phyloP scores from a whole-genome alignment of 2,113 vertebrate species.

The Paradisaea rubra region DNA sequence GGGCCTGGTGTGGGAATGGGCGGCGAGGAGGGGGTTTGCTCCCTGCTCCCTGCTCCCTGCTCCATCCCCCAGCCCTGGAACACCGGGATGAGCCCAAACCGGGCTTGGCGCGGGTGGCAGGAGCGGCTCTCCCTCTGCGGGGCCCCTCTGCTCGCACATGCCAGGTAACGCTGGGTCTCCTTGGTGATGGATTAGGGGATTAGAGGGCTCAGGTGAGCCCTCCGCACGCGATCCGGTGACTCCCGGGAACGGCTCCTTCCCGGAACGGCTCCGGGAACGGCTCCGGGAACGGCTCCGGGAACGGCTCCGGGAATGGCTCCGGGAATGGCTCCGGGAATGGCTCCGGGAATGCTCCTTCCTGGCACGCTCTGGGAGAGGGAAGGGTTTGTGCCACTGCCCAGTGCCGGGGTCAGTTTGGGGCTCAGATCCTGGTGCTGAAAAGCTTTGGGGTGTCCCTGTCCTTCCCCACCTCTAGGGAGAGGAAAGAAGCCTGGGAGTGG shows the following conservation, averaged over 20 bases:
- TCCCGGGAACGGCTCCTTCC: accelerated
- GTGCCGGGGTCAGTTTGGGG: accelerated
- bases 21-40: background rate
- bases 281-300: background rate
- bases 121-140: accelerated
- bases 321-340: background rate
- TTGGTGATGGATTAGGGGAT: conserved; percentile 48
- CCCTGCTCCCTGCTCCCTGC: background rate
- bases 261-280: background rate
- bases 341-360: background rate
- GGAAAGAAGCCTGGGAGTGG: background rate
- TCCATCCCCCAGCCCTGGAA: background rate
- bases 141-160: background rate
- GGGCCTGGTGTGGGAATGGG: accelerated
- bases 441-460: background rate
- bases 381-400: accelerated
- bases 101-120: background rate
- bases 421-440: background rate
- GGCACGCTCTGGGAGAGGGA: accelerated
- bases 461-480: background rate
- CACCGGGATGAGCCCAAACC: background rate
- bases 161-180: background rate
- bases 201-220: conserved; percentile 8
- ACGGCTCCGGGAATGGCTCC: background rate
- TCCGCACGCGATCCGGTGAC: background rate